Base-by-base conservation (phyloP, 35 echinoderm and acorn worm species). In the Chiridota heheva region DNA sequence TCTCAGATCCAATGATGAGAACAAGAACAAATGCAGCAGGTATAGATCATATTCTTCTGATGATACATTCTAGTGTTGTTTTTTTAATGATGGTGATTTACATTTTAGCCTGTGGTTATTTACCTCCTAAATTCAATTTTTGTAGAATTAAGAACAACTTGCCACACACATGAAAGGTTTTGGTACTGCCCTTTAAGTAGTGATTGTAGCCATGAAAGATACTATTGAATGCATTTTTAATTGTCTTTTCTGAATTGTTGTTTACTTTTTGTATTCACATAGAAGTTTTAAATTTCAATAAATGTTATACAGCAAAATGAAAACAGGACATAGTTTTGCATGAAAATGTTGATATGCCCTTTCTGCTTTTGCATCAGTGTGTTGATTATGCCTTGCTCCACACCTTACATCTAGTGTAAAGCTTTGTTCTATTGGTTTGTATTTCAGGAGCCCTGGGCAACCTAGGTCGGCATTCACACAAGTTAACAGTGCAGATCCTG, bases 11-110 rank as follows among this genome's bases (percentile, higher is more conserved):
- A 36, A 65, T 84, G 33, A 84, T 84, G 37, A 91, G 89, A 68
- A 98, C 82, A 35, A 84, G 89, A 36, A 88, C 85, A 22, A 98
- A 98, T 89, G 84, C 95, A 60, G 89, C 95, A 42, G 95, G 95
- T 98, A 76, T 74, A 81, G 24, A 3, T 22, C 62, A 7, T 24
- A 55, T 53, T 70, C 28, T 15, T 30, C 10, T 33, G n/a, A n/a
- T n/a, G n/a, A 59, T 32, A 8, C 8, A 7, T 44, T 43, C 16
- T 12, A 13, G 16, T 5, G 7, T 31, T 44, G 17, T 43, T 6
- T 41, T 18, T 39, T 38, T 44, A 7, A 10, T 72, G 5, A 43
- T 37, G 43, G 35, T 69, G 2, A 42, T 47, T 26, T 47, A n/a
- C 71, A 31, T 31, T 56, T 47, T n/a, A n/a, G n/a, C n/a, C n/a